These are phyloP conservation scores for Mythimna ferrago DNA, from an alignment of 2,888 invertebrate genomes.

Conservation along the genomic window DNA sequence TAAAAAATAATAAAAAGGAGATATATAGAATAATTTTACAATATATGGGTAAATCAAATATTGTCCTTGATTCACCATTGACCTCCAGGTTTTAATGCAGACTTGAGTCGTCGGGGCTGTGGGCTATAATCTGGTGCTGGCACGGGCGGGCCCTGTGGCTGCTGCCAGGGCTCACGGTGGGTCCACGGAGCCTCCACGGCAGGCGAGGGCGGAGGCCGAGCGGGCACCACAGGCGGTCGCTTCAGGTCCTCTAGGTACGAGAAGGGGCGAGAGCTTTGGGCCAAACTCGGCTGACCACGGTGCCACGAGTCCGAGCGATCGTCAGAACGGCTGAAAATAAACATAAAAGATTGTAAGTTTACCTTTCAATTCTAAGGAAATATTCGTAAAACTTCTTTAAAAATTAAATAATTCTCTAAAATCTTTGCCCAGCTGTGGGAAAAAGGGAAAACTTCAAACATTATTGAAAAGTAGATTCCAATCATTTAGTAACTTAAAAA, in stretches of 20 bases:
- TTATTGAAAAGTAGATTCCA: no score
- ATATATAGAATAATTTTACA: slow-evolving; percentile 19
- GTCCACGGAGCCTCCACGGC: slow-evolving; percentile 68
- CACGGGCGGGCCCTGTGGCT: slow-evolving; percentile 69
- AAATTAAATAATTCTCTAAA: no score
- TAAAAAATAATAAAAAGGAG: not conserved
- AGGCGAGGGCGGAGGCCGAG: slow-evolving; percentile 63
- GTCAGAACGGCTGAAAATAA: slow-evolving; percentile 64
- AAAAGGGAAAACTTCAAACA: no score
- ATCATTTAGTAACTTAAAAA: no score
- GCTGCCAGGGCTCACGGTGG: slow-evolving; percentile 71
- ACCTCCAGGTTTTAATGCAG: slow-evolving; percentile 79
- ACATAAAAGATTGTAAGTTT: no score
- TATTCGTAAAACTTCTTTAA: no score
- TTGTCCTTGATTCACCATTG: not conserved
- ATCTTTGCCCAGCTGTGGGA: no score
- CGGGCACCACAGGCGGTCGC: slow-evolving; percentile 64
- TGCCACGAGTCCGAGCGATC: slow-evolving; percentile 82
- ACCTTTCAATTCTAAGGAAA: no score
- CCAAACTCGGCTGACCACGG: slow-evolving; percentile 55
- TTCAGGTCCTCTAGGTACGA: slow-evolving; percentile 80
- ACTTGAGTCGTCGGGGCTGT: slow-evolving; percentile 77
- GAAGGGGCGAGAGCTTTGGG: slow-evolving; percentile 73
- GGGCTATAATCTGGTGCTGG: slow-evolving; percentile 85
- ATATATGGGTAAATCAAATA: not conserved